Evolutionary conservation across 2,113 vertebrate species (phyloP), one percentile per base, ranked within the genome.

Genomic region (Myrmecobius fasciatus): DNA sequence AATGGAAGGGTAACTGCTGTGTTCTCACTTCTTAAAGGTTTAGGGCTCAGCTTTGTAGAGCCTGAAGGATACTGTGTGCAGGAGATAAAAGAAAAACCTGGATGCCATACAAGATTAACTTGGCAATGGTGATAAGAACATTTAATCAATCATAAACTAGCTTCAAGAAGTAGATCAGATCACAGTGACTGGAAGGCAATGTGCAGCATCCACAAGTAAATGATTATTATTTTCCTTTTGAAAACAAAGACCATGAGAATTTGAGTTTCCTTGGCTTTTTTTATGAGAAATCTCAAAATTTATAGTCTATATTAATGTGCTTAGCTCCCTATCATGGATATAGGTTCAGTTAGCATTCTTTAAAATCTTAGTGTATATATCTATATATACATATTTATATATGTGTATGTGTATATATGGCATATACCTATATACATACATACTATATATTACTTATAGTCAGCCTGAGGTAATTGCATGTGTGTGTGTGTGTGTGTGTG

Each of bases 71-170:
- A 93, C 92, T 95, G 92, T 96, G 95, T 96, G 97, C 95, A 93
- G 93, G 93, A 97, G 96, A 97, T 98, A 96, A 96, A 97, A 95
- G 96, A 93, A 97, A 96, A 96, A 48, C 92, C 24, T 52, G 92
- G 96, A 96, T 97, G 93, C 91, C 60, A 96, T 92, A 96, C 52
- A 96, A 97, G 97, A 97, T 97, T 97, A 97, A 94, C 91, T 83
- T 83, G 46, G 96, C 52, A 91, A 93, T 53, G 36, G 92, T 92
- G 97, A 97, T 98, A 98, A 98, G 95, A 94, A n/a, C 92, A 91
- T 95, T 96, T 97, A 97, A 97, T 97, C 97, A 98, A 95, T 97
- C 91, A 53, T 91, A 94, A 96, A 93, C 56, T 20, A 67, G 83
- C 92, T 95, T 95, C 53, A 10, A 52, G n/a, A 43, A 94, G 46